phyloP scores from a whole-genome alignment of 2,888 invertebrate species.

The Chloroclysta siterata region DNA sequence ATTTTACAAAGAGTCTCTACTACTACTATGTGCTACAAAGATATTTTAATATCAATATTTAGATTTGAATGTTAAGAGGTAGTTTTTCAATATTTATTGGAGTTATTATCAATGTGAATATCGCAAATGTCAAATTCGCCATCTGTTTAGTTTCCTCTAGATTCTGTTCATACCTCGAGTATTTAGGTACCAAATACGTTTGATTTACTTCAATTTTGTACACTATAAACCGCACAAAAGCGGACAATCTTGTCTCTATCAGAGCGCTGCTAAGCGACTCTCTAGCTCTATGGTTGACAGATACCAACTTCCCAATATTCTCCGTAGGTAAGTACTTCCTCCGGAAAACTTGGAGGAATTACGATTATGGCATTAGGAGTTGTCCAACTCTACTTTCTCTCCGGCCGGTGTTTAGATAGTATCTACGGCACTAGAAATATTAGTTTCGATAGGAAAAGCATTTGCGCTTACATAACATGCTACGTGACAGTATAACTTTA shows the following conservation, averaged over 20 bases:
- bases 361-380: constrained; percentile 57
- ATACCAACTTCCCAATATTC: constrained; percentile 57
- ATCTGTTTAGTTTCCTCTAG: no score
- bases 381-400: constrained; percentile 53
- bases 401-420: constrained; percentile 46
- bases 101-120: no score
- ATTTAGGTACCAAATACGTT: no score
- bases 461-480: constrained; percentile 7
- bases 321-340: constrained; percentile 36
- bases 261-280: not conserved
- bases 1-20: no score
- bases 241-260: constrained; percentile 4
- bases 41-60: no score
- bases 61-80: no score
- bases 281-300: constrained; percentile 41
- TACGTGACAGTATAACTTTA: not conserved
- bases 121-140: no score
- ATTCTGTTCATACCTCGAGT: not conserved
- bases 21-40: no score
- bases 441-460: constrained; percentile 38
- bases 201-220: no score
- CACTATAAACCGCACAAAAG: no score
- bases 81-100: no score
- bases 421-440: constrained; percentile 36
- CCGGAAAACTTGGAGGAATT: constrained; percentile 52